phyloP scores from a whole-genome alignment of 2,113 vertebrate genomes.

The Hucho hucho region DNA sequence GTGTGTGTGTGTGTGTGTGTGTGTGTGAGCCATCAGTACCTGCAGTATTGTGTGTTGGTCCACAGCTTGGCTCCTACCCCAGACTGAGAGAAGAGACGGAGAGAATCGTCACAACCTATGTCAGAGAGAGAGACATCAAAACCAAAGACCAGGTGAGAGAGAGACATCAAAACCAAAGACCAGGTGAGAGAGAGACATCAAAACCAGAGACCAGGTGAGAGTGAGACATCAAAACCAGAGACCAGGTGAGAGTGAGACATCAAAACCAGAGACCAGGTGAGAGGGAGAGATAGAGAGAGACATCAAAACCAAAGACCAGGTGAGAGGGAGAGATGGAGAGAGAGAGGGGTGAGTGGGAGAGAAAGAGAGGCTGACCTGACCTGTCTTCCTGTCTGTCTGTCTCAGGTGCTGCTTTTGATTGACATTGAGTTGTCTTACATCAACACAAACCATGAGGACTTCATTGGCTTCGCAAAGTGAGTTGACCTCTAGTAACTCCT shows the following conservation, averaged over 20 bases:
- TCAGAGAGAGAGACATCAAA: slow-evolving; percentile 89
- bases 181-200: background rate
- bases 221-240: too few species aligned
- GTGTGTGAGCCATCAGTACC: slow-evolving; percentile 24
- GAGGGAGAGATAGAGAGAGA: too few species aligned
- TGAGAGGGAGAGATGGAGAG: too few species aligned
- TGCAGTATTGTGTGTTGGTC: slow-evolving; percentile 49
- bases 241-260: too few species aligned
- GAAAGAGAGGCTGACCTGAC: too few species aligned
- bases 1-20: background rate
- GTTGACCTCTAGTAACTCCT: slow-evolving; percentile 40
- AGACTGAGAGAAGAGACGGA: slow-evolving; percentile 91
- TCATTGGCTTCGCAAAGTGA: slow-evolving; percentile 97
- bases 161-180: too few species aligned
- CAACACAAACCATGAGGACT: slow-evolving; percentile 98
- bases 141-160: slow-evolving; percentile 91
- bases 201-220: too few species aligned
- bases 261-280: too few species aligned
- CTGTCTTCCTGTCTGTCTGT: slow-evolving; percentile 4
- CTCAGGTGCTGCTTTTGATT: slow-evolving; percentile 90
- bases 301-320: too few species aligned
- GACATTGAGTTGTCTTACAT: slow-evolving; percentile 98
- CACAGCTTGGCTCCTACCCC: slow-evolving; percentile 89
- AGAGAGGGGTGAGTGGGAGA: too few species aligned
- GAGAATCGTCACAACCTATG: slow-evolving; percentile 89